phyloP scores from a whole-genome alignment of 2,797 vertebrate genomes.

The Pitangus sulphuratus region DNA sequence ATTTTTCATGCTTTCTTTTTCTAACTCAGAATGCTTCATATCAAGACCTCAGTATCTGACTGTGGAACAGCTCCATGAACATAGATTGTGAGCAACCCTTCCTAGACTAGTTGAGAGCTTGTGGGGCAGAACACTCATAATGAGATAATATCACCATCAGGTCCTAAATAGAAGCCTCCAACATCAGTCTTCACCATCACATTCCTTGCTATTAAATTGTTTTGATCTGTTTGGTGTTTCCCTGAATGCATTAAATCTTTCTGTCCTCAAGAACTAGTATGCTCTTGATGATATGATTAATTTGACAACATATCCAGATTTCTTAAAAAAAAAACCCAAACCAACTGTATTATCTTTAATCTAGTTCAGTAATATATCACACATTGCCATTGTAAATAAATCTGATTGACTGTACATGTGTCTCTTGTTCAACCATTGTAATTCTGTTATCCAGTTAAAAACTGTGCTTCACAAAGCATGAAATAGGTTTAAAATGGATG shows the following conservation, averaged over 20 bases:
- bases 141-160: not conserved
- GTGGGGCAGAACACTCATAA: not conserved
- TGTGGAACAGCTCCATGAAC: not conserved
- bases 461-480: not conserved
- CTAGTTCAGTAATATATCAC: not conserved
- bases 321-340: not conserved
- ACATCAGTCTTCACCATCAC: not conserved
- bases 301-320: not conserved
- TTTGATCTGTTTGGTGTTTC: not conserved
- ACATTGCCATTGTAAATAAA: not conserved
- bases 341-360: not conserved
- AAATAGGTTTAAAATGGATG: not conserved
- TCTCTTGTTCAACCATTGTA: not conserved
- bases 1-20: slow-evolving; percentile 16
- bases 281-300: not conserved
- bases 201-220: not conserved
- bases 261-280: not conserved
- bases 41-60: not conserved
- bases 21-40: not conserved
- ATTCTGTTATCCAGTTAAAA: not conserved
- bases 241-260: not conserved
- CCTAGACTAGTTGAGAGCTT: not conserved
- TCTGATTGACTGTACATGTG: not conserved
- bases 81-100: not conserved
- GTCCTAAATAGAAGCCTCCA: not conserved